phyloP scores from a whole-genome alignment of 2,113 vertebrate species.

The Leptosomus discolor region DNA sequence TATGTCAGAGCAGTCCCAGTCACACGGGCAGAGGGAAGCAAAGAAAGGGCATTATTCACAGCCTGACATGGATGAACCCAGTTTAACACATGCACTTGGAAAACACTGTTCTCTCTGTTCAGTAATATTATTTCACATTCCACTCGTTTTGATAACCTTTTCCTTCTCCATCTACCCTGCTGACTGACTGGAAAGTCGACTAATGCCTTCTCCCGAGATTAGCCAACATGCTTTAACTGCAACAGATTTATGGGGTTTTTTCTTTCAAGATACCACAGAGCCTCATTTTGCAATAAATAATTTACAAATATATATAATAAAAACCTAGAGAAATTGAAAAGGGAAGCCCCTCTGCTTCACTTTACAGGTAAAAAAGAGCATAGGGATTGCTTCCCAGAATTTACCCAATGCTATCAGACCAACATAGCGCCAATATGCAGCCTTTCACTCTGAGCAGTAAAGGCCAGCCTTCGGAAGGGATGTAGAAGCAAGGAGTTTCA shows the following conservation, averaged over 20 bases:
- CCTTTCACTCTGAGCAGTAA: neutral
- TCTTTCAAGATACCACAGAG: neutral
- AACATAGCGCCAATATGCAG: accelerated
- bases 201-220: constrained; percentile 1
- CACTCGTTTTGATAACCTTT: constrained; percentile 76
- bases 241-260: neutral
- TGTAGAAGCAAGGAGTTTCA: neutral
- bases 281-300: neutral
- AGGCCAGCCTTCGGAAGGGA: neutral
- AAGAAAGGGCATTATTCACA: constrained; percentile 72
- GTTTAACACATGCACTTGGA: constrained; percentile 54
- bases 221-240: neutral
- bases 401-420: neutral
- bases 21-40: constrained; percentile 52
- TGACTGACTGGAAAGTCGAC: neutral
- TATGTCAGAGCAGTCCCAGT: constrained; percentile 59
- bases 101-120: constrained; percentile 75
- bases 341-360: neutral
- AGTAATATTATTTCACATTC: constrained; percentile 71
- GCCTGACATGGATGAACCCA: constrained; percentile 47
- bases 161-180: constrained; percentile 1
- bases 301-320: neutral
- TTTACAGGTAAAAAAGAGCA: neutral
- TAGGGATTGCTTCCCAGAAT: neutral
- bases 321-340: neutral